phyloP scores from a whole-genome alignment of 2,888 invertebrate genomes.

The Periphyllus acericola region DNA sequence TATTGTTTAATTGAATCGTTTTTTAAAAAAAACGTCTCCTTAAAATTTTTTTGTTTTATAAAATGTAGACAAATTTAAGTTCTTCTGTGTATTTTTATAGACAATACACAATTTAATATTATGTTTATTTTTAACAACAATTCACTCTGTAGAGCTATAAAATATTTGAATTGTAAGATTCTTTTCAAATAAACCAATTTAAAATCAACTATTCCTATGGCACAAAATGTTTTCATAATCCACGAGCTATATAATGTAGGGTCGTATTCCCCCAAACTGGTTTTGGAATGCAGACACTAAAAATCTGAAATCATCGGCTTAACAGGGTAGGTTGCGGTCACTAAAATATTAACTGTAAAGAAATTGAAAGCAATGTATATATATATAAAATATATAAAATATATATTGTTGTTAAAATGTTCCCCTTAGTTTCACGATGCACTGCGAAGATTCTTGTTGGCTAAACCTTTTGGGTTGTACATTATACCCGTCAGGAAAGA shows the following conservation, averaged over 20 bases:
- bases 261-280: conserved; percentile 8
- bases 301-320: neutral
- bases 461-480: neutral
- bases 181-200: neutral
- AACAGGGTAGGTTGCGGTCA: neutral
- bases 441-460: neutral
- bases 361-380: neutral
- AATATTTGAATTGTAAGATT: neutral
- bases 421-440: neutral
- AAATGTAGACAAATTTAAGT: too few relatives aligned
- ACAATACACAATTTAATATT: neutral
- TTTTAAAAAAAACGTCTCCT: too few relatives aligned
- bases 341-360: neutral
- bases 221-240: neutral
- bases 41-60: too few relatives aligned
- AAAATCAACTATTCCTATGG: neutral
- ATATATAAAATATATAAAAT: neutral
- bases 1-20: too few relatives aligned
- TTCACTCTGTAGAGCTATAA: neutral
- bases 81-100: neutral
- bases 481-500: conserved; percentile 1
- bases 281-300: conserved; percentile 20
- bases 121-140: neutral
- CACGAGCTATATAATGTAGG: neutral
- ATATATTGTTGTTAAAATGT: neutral